Conservation (phyloP, 2,113 vertebrate species). For the Phrynocephalus versicolor region DNA sequence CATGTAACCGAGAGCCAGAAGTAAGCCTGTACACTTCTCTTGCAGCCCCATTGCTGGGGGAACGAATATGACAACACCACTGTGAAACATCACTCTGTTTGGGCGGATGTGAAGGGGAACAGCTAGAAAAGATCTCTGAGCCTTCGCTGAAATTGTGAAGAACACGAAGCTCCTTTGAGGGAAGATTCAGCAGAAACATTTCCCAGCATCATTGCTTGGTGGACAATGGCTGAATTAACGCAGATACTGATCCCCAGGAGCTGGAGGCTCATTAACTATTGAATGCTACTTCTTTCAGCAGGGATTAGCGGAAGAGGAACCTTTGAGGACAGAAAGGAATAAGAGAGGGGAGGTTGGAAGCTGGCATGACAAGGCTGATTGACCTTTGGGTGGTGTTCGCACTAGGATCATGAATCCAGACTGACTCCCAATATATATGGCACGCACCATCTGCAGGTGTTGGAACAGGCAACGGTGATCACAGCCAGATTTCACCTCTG, state of each 20-base stretch:
- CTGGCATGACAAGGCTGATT: too few species aligned
- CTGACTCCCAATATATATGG: not conserved
- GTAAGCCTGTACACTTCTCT: too few species aligned
- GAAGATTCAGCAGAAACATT: not conserved
- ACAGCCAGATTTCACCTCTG: too few species aligned
- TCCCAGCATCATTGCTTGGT: not conserved
- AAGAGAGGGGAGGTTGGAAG: not conserved
- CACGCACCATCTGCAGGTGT: not conserved
- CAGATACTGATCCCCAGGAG: conserved; percentile 9
- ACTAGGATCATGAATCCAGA: not conserved
- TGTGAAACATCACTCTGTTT: too few species aligned
- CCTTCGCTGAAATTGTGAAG: not conserved
- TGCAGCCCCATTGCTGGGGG: too few species aligned
- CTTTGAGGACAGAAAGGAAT: not conserved
- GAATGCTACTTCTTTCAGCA: conserved; percentile 18
- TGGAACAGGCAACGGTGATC: too few species aligned
- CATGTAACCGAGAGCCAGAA: too few species aligned
- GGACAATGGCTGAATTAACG: not conserved
- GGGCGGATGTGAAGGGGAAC: too few species aligned
- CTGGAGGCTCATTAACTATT: conserved; percentile 39
- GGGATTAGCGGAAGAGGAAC: conserved; percentile 12
- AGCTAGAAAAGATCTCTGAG: not conserved
- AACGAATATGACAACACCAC: too few species aligned
- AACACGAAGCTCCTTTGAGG: not conserved
- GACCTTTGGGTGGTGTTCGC: not conserved